phyloP scores from a whole-genome alignment of 2,888 invertebrate genomes.

The Chromoteleia sp. region DNA sequence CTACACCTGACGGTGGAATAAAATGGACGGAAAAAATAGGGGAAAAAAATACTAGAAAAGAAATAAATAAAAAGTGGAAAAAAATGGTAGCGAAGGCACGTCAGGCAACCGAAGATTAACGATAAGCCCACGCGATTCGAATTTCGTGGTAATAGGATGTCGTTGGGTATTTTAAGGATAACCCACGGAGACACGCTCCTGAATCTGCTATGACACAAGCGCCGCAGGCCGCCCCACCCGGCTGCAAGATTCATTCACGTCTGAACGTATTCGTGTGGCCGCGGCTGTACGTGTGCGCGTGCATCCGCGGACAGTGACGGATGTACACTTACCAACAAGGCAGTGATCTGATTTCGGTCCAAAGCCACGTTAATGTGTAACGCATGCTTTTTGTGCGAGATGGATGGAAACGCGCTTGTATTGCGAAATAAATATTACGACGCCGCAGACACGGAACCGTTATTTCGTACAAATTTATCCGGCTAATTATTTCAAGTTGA shows the following conservation, averaged over 20 bases:
- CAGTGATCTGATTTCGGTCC: constrained; percentile 55
- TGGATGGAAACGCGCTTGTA: background rate
- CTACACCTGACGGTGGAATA: constrained; percentile 7
- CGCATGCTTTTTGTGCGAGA: constrained; percentile 17
- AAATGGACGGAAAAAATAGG: constrained; percentile 2
- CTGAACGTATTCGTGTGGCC: background rate
- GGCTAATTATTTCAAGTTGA: background rate
- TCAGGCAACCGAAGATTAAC: constrained; percentile 75
- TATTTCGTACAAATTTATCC: background rate
- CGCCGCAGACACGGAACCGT: background rate
- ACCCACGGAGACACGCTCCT: constrained; percentile 78
- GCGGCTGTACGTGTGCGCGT: constrained; percentile 7
- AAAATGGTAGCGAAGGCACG: background rate
- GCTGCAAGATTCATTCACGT: constrained; percentile 12
- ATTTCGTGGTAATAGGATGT: constrained; percentile 80
- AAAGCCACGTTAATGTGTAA: constrained; percentile 42
- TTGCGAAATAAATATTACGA: background rate
- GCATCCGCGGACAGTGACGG: constrained; percentile 50
- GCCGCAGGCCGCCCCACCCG: constrained; percentile 36
- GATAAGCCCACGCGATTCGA: constrained; percentile 78
- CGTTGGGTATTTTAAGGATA: constrained; percentile 79
- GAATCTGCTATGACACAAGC: constrained; percentile 71
- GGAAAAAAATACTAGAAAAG: too few species aligned
- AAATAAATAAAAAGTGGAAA: background rate
- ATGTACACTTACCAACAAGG: constrained; percentile 35